A percentile compares a stretch with the other conserved stretches of the same genome.
Conservation (phyloP, 2,888 invertebrate species). For the Toxonevra muliebris region DNA sequence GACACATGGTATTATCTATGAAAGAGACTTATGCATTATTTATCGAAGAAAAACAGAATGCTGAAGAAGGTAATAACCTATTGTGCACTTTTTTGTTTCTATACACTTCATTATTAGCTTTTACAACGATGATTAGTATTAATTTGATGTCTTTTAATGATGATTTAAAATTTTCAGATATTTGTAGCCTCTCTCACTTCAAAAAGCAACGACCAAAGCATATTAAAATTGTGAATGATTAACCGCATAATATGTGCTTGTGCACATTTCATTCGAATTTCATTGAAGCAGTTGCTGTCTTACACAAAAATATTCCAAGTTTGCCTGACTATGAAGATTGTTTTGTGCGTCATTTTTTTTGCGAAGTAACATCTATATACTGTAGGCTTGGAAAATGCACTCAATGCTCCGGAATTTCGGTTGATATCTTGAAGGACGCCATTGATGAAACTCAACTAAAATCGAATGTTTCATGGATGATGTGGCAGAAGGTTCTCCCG, state of each 20-base stretch:
- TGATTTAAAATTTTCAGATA: not conserved
- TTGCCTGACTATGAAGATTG: constrained; percentile 7
- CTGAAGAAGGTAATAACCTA: too few species aligned
- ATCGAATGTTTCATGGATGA: not conserved
- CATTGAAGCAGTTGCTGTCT: constrained; percentile 9
- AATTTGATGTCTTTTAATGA: too few species aligned
- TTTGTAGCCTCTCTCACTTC: constrained; percentile 1
- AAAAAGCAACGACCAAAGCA: not conserved
- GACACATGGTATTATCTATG: too few species aligned
- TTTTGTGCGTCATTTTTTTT: constrained; percentile 10
- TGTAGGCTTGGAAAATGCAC: not conserved
- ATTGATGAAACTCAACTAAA: not conserved
- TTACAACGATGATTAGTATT: too few species aligned
- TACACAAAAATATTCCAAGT: not conserved
- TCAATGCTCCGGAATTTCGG: not conserved
- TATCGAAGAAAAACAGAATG: too few species aligned
- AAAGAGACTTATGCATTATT: too few species aligned
- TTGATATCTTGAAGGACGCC: not conserved
- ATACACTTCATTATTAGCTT: too few species aligned
- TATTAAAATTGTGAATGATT: not conserved
- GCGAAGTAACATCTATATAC: not conserved
- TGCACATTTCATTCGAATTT: not conserved
- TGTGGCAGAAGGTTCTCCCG: not conserved
- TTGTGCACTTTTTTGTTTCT: too few species aligned
- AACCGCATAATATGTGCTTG: not conserved